Conservation (phyloP, 2,888 invertebrate species). For the Crematogaster levior region DNA sequence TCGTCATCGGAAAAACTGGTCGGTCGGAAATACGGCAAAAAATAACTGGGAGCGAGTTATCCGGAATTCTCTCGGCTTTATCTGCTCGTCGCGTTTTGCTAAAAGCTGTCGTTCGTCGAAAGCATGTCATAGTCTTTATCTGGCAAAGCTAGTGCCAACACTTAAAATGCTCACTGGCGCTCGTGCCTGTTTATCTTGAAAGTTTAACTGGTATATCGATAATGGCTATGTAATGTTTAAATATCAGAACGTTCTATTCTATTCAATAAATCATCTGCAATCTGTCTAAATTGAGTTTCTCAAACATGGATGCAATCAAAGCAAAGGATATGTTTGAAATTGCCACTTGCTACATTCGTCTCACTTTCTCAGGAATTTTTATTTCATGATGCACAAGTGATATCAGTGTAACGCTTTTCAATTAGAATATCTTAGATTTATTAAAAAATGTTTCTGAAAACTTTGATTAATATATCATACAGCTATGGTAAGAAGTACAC, state of each 20-base stretch:
- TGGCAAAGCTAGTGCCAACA: not conserved
- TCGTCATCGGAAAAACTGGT: conserved; percentile 19
- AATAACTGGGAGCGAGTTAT: conserved; percentile 34
- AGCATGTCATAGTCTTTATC: conserved; percentile 55
- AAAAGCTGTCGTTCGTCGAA: conserved; percentile 45
- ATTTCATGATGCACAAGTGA: not conserved
- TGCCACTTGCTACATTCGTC: not conserved
- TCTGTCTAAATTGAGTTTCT: conserved; percentile 22
- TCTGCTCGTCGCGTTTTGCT: conserved; percentile 41
- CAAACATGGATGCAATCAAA: not conserved
- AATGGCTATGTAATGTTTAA: conserved; percentile 29
- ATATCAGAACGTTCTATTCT: conserved; percentile 22
- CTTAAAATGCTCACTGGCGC: not conserved
- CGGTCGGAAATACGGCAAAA: conserved; percentile 4
- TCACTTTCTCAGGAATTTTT: conserved; percentile 20
- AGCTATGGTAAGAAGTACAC: not conserved
- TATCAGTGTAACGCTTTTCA: not conserved
- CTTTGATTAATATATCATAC: not conserved
- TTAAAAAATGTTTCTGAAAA: not conserved
- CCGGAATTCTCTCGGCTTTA: conserved; percentile 43
- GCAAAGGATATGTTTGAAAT: not conserved
- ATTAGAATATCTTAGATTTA: not conserved
- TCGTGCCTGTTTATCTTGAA: conserved; percentile 58
- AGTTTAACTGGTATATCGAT: conserved; percentile 57
- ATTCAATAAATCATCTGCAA: conserved; percentile 19